A percentile compares a stretch with the other conserved stretches of the same genome.
These are phyloP conservation scores for Sylvicapra grimmia DNA, from an alignment of 2,113 vertebrate species.

Conservation along the genomic window DNA sequence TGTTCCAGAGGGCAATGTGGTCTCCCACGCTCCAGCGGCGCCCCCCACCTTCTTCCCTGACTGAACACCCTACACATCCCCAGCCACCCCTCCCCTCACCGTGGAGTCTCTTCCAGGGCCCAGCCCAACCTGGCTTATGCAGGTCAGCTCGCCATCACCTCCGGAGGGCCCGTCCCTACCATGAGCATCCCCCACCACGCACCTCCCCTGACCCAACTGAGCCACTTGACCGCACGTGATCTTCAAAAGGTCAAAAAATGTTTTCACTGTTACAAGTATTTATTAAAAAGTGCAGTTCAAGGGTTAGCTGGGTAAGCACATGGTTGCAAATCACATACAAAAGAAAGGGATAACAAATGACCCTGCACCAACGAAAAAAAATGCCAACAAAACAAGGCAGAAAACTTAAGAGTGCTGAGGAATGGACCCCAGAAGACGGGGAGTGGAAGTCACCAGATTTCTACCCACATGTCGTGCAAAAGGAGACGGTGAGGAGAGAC, in stretches of 20 bases:
- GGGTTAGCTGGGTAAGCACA: background rate
- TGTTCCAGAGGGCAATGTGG: rapidly evolving
- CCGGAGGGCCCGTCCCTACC: rapidly evolving
- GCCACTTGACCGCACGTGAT: background rate
- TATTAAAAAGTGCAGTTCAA: background rate
- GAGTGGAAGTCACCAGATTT: background rate
- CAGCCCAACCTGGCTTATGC: rapidly evolving
- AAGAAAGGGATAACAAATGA: background rate
- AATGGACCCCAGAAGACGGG: background rate
- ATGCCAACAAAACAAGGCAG: background rate
- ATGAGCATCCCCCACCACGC: rapidly evolving
- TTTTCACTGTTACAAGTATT: background rate
- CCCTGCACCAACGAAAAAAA: background rate
- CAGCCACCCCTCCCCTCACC: too few relatives aligned
- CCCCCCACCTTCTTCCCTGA: background rate
- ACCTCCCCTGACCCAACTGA: background rate
- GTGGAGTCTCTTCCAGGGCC: background rate
- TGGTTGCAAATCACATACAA: background rate
- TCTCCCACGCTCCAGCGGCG: rapidly evolving
- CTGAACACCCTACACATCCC: background rate
- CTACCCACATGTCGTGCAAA: background rate
- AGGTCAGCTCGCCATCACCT: background rate
- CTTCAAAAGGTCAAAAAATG: background rate
- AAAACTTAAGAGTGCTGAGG: background rate
- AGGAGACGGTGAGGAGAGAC: background rate